phyloP scores from a whole-genome alignment of 1,140 invertebrate species.

The Chlorops oryzae region DNA sequence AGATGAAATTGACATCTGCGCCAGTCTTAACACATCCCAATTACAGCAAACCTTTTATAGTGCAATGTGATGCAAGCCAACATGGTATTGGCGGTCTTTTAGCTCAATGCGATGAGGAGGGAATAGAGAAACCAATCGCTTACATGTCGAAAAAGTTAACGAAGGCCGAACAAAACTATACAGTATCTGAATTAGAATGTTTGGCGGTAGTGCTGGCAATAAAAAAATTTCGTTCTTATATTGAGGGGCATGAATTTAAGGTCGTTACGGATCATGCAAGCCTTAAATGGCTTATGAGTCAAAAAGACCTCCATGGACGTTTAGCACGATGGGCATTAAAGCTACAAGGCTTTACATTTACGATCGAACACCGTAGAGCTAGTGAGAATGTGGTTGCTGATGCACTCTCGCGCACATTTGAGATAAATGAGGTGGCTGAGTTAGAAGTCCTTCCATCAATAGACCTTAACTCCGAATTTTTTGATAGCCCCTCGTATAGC shows the following conservation, averaged over 20 bases:
- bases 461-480: background rate
- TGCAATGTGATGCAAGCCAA: too few relatives aligned
- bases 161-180: background rate
- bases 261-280: too few relatives aligned
- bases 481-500: background rate
- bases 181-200: background rate
- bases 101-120: background rate
- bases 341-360: too few relatives aligned
- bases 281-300: too few relatives aligned
- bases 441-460: background rate
- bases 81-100: background rate
- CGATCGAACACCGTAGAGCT: too few relatives aligned
- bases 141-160: background rate
- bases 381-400: background rate
- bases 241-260: too few relatives aligned
- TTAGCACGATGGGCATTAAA: too few relatives aligned
- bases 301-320: too few relatives aligned
- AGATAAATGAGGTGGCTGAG: background rate
- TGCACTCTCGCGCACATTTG: background rate
- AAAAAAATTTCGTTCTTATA: too few relatives aligned
- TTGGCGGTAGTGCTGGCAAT: too few relatives aligned
- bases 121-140: too few relatives aligned
- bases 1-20: background rate
- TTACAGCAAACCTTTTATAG: background rate
- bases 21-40: background rate